A percentile compares a stretch with the other conserved stretches of the same genome.
These are phyloP conservation scores for Pycnomerus fuliginosus DNA, from an alignment of 2,888 invertebrate species.

Conservation along the genomic window DNA sequence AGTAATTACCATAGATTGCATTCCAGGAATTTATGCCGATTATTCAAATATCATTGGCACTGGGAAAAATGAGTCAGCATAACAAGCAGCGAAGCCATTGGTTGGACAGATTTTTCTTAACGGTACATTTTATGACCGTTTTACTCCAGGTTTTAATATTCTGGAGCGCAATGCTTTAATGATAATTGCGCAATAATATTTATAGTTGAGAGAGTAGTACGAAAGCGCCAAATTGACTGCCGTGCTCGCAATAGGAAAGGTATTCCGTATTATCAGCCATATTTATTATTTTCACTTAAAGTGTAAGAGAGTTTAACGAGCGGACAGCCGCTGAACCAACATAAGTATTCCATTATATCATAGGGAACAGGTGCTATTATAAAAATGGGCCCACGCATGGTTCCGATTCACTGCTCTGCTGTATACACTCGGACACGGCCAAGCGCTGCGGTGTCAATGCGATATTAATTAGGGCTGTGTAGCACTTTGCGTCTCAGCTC, in stretches of 20 bases:
- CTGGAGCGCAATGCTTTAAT: not conserved
- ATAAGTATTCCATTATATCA: conserved; percentile 51
- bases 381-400: conserved; percentile 49
- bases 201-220: not conserved
- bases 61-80: no score
- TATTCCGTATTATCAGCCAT: conserved; percentile 44
- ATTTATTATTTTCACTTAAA: conserved; percentile 49
- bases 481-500: no score
- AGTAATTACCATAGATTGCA: conserved; percentile 1
- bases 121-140: no score
- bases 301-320: conserved; percentile 47
- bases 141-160: not conserved
- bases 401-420: conserved; percentile 43
- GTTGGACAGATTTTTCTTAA: no score
- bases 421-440: conserved; percentile 29
- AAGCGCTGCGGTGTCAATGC: conserved; percentile 37
- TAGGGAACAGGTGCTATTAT: conserved; percentile 51
- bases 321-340: conserved; percentile 45
- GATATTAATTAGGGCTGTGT: conserved; percentile 38
- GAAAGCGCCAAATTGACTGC: conserved; percentile 17
- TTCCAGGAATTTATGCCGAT: not conserved
- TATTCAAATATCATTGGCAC: not conserved
- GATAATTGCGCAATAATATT: conserved; percentile 27
- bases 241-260: conserved; percentile 34
- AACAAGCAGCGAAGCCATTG: no score